Evolutionary conservation across 2,113 vertebrate genomes (phyloP), one percentile per base, ranked within the genome.

Genomic region (Galeopterus variegatus): DNA sequence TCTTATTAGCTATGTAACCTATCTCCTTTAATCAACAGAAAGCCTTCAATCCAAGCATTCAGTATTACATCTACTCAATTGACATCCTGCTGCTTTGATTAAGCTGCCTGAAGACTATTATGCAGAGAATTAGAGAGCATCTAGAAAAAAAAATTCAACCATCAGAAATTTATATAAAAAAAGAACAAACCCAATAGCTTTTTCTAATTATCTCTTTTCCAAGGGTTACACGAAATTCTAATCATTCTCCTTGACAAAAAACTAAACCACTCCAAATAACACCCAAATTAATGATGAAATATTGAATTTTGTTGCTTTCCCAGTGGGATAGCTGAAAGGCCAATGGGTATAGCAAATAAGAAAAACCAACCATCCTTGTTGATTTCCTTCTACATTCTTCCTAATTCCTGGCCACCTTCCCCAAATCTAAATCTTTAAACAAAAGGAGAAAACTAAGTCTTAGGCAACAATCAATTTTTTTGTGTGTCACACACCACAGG

Each of bases 11-110:
- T 73, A 50, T 31, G 45, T 83, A 95, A 83, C 14, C 73, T 21
- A 70, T n/a, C 6, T 95, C 88, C 60, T 84, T 85, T 73, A 62
- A 92, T 88, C 58, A 82, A 77, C 7, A 93, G 70, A 90, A 88
- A 94, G 15, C 7, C 31, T 86, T 65, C 41, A 48, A 19, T 54
- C 73, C 11, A 82, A 92, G 58, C 36, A 52, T 45, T 86, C 26
- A 82, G 15, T 28, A 67, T 87, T 52, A 77, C 12, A 92, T 50
- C 41, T 58, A 24, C 69, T 92, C 72, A 85, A 14, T 0, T 77
- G 72, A 81, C 36, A 93, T 64, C 14, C 13, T 33, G 62, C 72
- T 65, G n/a, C 18, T n/a, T 58, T 67, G 33, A 41, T 31, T 52
- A 65, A 94, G 36, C 26, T 72, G 33, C 52, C 28, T 81, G 23